A percentile compares a stretch with the other conserved stretches of the same genome.
phyloP scores from a whole-genome alignment of 1,140 invertebrate species.

The Eciton burchellii region DNA sequence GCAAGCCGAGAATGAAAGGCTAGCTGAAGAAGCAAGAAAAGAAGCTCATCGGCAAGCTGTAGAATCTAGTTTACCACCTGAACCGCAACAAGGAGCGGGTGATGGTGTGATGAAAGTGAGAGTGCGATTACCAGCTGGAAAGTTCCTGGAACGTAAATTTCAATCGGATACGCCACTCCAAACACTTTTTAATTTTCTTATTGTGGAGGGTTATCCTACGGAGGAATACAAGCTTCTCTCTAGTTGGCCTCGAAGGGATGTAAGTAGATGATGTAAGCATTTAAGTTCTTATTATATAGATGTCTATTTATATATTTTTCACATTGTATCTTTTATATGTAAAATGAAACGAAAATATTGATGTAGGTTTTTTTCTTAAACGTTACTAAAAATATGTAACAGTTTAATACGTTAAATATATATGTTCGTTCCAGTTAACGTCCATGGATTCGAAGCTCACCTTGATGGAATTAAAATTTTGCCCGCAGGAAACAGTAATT shows the following conservation, averaged over 20 bases:
- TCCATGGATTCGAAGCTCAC: conserved; percentile 91
- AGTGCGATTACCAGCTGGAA: conserved; percentile 91
- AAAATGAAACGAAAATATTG: neutral
- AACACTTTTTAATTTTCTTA: conserved; percentile 93
- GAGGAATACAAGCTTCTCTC: conserved; percentile 96
- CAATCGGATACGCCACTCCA: conserved; percentile 88
- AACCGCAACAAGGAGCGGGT: conserved; percentile 86
- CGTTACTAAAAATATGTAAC: neutral
- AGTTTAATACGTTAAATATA: neutral
- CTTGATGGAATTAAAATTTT: conserved; percentile 93
- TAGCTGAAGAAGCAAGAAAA: conserved; percentile 89
- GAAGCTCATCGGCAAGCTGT: conserved; percentile 88
- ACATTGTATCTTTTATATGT: neutral
- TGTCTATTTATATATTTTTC: conserved; percentile 54
- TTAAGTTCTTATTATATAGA: conserved; percentile 64
- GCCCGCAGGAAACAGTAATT: conserved; percentile 96
- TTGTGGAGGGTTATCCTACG: conserved; percentile 93
- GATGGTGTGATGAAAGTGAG: conserved; percentile 90
- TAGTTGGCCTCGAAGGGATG: conserved; percentile 96
- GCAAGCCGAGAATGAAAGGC: conserved; percentile 89
- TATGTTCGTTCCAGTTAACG: conserved; percentile 90
- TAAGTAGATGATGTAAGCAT: conserved; percentile 86
- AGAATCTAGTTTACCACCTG: conserved; percentile 88
- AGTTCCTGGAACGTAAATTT: conserved; percentile 91
- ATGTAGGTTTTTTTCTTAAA: neutral